Evolutionary conservation across 2,888 invertebrate genomes (phyloP), one percentile per base, ranked within the genome.

Genomic region (Oxyteleia sp.): DNA sequence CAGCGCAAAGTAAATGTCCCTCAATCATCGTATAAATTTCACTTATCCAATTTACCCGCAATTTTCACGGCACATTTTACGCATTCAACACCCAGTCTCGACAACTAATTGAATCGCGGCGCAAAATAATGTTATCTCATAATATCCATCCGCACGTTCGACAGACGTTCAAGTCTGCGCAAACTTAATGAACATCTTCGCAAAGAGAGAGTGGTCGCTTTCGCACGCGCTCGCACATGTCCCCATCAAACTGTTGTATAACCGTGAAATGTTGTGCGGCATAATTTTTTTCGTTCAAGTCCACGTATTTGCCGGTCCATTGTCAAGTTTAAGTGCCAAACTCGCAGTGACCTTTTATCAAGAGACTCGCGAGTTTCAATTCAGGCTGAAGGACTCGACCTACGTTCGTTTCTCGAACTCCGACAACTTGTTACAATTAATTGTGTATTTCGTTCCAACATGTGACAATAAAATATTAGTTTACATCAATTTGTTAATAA

Each of bases 281-380:
- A 71, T 68, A 61, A 75, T 78, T 78, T 85, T 84, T 83, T 83
- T 82, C 87, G 78, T 87, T 87, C 88, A 87, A 90, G 88, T 87
- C 89, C 88, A 84, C 82, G 86, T 83, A 85, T 88, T 85, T 85
- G 85, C 75, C 82, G 87, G 86, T 74, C 89, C 91, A 91, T 90
- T 91, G 91, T 91, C 91, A 91, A 91, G 91, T 91, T 91, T 91
- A 89, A 90, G 79, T 85, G 85, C 87, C 89, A 81, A 89, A 89
- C 88, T 87, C 68, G 69, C 78, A 74, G 74, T 82, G 81, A 80
- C 84, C 84, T 81, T 81, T 84, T 78, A 76, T 71, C 69, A 72
- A 76, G 76, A 81, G 59, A 41, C 66, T 84, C 81, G 74, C 74
- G 64, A 84, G 72, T 84, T 84, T 78, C 66, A 55, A 76, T 81